A percentile compares a stretch with the other conserved stretches of the same genome.
Evolutionary conservation across 2,113 vertebrate species (phyloP).

Genomic region (Pygoscelis antarcticus): DNA sequence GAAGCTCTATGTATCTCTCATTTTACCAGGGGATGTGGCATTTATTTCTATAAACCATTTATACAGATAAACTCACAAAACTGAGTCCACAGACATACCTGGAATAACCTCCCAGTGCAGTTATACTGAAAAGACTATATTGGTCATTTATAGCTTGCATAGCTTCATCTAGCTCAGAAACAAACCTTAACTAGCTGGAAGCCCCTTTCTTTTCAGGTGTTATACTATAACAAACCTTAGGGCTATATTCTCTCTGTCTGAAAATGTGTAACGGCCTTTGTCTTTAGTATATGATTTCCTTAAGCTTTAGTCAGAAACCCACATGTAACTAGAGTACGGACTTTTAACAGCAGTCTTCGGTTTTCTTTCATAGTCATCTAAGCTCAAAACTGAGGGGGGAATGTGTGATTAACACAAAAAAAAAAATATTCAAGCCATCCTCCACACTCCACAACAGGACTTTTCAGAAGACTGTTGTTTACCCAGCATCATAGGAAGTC

Average conservation of each 20-base stretch:
- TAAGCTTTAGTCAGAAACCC: not conserved
- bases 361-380: not conserved
- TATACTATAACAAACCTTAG: not conserved
- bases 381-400: not conserved
- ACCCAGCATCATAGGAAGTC: not conserved
- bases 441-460: not conserved
- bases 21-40: slow-evolving; percentile 34
- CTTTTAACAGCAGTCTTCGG: not conserved
- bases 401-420: not conserved
- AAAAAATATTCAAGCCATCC: not conserved
- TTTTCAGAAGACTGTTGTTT: not conserved
- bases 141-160: not conserved
- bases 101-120: not conserved
- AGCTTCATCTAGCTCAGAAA: not conserved
- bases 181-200: not conserved
- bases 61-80: slow-evolving; percentile 15
- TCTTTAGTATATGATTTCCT: not conserved
- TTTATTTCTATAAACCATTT: slow-evolving; percentile 35
- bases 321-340: not conserved
- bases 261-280: not conserved
- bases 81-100: not conserved
- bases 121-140: not conserved
- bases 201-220: not conserved
- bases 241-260: not conserved
- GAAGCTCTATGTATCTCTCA: not conserved